These are phyloP conservation scores for Enteromius anoplus DNA, from an alignment of 2,797 vertebrate species.

Conservation along the genomic window DNA sequence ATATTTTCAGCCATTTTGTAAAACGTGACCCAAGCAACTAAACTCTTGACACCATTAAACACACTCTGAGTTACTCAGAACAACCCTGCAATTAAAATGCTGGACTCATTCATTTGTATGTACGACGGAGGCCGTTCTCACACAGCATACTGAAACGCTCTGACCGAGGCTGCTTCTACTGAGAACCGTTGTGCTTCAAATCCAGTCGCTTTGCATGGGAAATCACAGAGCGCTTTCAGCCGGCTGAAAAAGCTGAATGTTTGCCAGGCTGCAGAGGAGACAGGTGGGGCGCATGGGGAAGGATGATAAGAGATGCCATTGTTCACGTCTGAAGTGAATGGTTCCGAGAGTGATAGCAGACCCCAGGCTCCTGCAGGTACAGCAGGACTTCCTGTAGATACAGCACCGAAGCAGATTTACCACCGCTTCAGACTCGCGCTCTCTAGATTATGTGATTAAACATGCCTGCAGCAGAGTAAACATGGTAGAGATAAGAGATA, in stretches of 20 bases:
- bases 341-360: constrained; percentile 30
- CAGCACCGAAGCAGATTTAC: constrained; percentile 15
- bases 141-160: constrained; percentile 12
- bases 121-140: neutral
- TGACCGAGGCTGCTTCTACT: constrained; percentile 22
- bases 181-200: constrained; percentile 47
- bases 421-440: constrained; percentile 12
- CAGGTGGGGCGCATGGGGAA: constrained; percentile 36
- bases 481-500: constrained; percentile 45
- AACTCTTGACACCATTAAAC: constrained; percentile 29
- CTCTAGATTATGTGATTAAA: constrained; percentile 54
- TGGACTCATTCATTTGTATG: constrained; percentile 8
- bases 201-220: constrained; percentile 25
- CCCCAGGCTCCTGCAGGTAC: constrained; percentile 6
- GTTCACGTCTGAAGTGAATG: constrained; percentile 34
- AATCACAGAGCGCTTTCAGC: constrained; percentile 49
- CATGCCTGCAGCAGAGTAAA: constrained; percentile 40
- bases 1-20: constrained; percentile 15
- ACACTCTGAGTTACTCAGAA: constrained; percentile 5
- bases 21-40: constrained; percentile 19
- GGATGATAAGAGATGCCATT: constrained; percentile 53
- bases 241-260: constrained; percentile 51
- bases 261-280: constrained; percentile 41
- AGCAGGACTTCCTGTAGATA: constrained; percentile 38
- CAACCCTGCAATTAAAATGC: constrained; percentile 16